phyloP scores from a whole-genome alignment of 2,797 vertebrate species.

The Enteromius anoplus region DNA sequence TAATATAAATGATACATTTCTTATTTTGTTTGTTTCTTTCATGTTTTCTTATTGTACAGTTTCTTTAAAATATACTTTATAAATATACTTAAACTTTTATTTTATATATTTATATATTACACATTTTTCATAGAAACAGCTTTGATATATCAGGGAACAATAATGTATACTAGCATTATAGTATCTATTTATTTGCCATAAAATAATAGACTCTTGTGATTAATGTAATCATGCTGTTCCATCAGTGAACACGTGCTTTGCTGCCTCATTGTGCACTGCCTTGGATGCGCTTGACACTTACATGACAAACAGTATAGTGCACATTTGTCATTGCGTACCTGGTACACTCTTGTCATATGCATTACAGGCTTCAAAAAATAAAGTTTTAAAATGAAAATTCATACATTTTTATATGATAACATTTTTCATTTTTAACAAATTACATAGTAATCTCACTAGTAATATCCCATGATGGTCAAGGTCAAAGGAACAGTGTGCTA shows the following conservation, averaged over 20 bases:
- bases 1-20: too few relatives aligned
- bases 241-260: neutral
- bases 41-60: neutral
- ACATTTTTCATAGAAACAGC: neutral
- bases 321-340: neutral
- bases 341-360: neutral
- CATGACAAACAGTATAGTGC: neutral
- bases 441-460: neutral
- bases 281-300: neutral
- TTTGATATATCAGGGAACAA: neutral
- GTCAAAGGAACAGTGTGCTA: neutral
- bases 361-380: neutral
- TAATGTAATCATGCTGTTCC: neutral
- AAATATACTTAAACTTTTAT: neutral
- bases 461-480: neutral
- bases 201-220: neutral
- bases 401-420: neutral
- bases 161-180: neutral
- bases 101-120: neutral
- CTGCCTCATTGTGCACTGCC: neutral
- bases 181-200: constrained; percentile 10
- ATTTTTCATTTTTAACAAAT: neutral
- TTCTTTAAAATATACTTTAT: neutral
- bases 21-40: neutral
- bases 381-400: neutral